Evolutionary conservation across 2,888 invertebrate species (phyloP), one percentile per base, ranked within the genome.

Genomic region (Microctonus aethiopoides): DNA sequence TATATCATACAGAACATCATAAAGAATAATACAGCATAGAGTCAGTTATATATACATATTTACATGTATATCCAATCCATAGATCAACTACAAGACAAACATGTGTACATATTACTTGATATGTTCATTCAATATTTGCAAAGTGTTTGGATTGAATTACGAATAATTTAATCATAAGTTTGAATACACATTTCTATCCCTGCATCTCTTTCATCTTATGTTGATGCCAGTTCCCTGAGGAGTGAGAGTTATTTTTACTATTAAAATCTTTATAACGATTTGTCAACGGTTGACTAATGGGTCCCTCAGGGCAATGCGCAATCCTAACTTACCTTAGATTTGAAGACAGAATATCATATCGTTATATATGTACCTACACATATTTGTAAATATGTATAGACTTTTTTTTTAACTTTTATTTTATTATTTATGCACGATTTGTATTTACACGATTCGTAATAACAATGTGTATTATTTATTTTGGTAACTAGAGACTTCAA

Each of bases 311-410:
- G 34, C 59, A 54, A 36, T 62, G 26, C 56, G 62, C 64, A 52
- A 69, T 46, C 56, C 68, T 68, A 68, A 69, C 70, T 70, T 74
- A 71, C n/a, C 39, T n/a, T 13, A n/a, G 29, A 29, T 29, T 29
- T 29, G 4, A 7, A 29, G 7, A 29, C 29, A 29, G 4, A 29
- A 29, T 29, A 29, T 29, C 3, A 29, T 29, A 29, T 29, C 29
- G 29, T 29, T 7, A 29, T 29, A 7, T 29, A n/a, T n/a, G n/a
- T n/a, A n/a, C n/a, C n/a, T n/a, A n/a, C 29, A 29, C 29, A 29
- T 29, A 29, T 29, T 29, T 29, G 29, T 7, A 29, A 29, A 5
- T 29, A 29, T 7, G 29, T n/a, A n/a, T n/a, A n/a, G n/a, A n/a
- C n/a, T n/a, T n/a, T n/a, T n/a, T n/a, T n/a, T n/a, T n/a, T n/a